Percentiles rank a stretch among this genome's conserved stretches.
Conservation (phyloP, 2,113 vertebrate species). For the Chionomys nivalis region DNA sequence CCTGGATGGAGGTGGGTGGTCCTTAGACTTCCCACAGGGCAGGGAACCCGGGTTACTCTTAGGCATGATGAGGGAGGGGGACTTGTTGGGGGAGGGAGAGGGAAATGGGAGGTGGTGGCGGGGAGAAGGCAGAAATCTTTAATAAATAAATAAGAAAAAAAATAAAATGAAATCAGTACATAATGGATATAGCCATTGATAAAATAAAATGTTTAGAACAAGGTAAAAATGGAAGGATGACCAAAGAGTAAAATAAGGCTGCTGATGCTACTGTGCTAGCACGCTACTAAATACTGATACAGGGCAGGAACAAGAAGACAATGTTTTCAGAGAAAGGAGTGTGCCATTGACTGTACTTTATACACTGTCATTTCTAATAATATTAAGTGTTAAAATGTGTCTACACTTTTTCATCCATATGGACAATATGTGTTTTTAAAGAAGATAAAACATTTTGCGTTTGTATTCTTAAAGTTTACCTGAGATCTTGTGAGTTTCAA, state of each 20-base stretch:
- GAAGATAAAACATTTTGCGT: neutral
- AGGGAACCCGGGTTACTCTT: too few species aligned
- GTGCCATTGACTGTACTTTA: neutral
- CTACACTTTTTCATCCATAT: neutral
- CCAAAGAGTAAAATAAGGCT: neutral
- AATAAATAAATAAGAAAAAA: too few species aligned
- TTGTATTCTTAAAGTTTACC: neutral
- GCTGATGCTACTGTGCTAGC: neutral
- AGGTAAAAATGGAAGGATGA: neutral
- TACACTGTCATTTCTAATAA: neutral
- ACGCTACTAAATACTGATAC: neutral
- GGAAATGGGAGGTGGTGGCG: too few species aligned
- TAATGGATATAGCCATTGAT: rapidly evolving
- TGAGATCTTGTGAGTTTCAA: neutral
- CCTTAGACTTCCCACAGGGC: too few species aligned
- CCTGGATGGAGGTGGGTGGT: too few species aligned
- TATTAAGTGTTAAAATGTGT: neutral
- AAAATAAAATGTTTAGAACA: neutral
- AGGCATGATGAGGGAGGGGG: too few species aligned
- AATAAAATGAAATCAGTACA: neutral
- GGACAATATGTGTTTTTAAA: neutral
- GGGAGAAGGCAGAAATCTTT: too few species aligned
- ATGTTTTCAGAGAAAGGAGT: neutral
- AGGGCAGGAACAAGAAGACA: neutral
- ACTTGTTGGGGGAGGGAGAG: too few species aligned